These are phyloP conservation scores for Drosophila glabriapex DNA, from an alignment of 2,888 invertebrate genomes.

Conservation along the genomic window DNA sequence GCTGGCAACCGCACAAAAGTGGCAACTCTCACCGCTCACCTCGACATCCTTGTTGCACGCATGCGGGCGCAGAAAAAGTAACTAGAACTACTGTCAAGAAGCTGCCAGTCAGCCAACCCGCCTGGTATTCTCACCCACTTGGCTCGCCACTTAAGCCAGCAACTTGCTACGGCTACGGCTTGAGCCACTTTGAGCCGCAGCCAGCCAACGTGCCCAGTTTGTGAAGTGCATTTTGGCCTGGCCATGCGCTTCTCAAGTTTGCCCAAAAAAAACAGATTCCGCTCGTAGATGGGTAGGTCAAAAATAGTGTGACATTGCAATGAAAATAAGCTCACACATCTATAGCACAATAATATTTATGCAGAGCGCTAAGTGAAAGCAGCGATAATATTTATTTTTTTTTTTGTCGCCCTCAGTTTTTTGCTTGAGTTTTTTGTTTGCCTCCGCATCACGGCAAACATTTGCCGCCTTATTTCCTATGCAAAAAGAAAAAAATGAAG, in stretches of 20 bases:
- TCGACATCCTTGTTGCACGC: slow-evolving; percentile 55
- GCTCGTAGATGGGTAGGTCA: background rate
- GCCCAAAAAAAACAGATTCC: slow-evolving; percentile 20
- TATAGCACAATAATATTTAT: slow-evolving; percentile 72
- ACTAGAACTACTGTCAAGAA: slow-evolving; percentile 28
- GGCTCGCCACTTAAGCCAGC: slow-evolving; percentile 63
- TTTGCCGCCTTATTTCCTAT: slow-evolving; percentile 60
- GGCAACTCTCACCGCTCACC: slow-evolving; percentile 51
- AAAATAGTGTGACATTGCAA: slow-evolving; percentile 56
- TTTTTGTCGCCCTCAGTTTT: slow-evolving; percentile 41
- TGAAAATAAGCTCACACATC: slow-evolving; percentile 48
- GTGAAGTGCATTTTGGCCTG: slow-evolving; percentile 23
- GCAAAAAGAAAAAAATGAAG: slow-evolving; percentile 36
- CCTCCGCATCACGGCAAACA: slow-evolving; percentile 4
- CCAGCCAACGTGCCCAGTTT: slow-evolving; percentile 27
- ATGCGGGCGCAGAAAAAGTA: slow-evolving; percentile 39
- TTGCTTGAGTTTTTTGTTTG: slow-evolving; percentile 61
- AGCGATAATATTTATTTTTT: slow-evolving; percentile 42
- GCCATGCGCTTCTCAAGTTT: slow-evolving; percentile 21
- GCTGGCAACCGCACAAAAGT: slow-evolving; percentile 51
- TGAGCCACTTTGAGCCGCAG: slow-evolving; percentile 32
- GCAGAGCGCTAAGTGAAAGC: slow-evolving; percentile 62
- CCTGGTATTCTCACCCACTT: slow-evolving; percentile 44
- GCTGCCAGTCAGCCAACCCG: slow-evolving; percentile 20
- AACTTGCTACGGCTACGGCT: slow-evolving; percentile 33